Evolutionary conservation across 2,888 invertebrate species (phyloP), one percentile per base, ranked within the genome.

Genomic region (Nudaria mundana): DNA sequence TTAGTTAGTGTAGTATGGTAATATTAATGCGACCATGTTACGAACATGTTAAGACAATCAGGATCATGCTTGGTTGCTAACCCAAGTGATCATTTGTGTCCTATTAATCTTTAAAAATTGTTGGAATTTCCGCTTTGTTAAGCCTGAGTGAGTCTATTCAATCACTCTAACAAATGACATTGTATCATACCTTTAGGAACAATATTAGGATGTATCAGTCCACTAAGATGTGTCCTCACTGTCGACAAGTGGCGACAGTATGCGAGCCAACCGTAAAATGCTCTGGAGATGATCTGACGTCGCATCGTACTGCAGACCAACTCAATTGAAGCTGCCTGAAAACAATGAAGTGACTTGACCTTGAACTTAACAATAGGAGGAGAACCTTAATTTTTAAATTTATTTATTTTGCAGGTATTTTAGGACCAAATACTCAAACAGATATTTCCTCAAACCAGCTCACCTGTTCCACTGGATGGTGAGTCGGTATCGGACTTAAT

Each of bases 261-360:
- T 1, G 97, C 97, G 45, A 98, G 87, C 98, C 98, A 98, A 32
- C 98, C 98, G 75, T 98, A 98, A 81, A 98, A 98, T 8, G 98
- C 98, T 42, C 98, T 90, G 0, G 97, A 97, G 52, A 98, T 95
- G 42, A 98, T 98, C 85, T 98, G 98, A 7, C 95, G 92, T 46
- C 95, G 94, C 98, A 98, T 98, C 1, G 97, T 97, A 71, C 96
- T 95, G 89, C 98, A 98, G 6, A 98, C 94, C 61, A 96, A 88
- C 71, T 94, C 92, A 48, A 92, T 92, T 36, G 92, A 92, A 5
- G 91, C 90, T 8, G 89, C 76, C 86, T 92, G 84, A 8, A 60
- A 60, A 2, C n/a, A 16, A 5, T 10, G 4, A 10, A 16, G 0
- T 15, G 15, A 16, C 10, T 16, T 10, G 14, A 29, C n/a, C n/a